phyloP scores from a whole-genome alignment of 2,797 vertebrate species.

The Aldrovandia affinis region DNA sequence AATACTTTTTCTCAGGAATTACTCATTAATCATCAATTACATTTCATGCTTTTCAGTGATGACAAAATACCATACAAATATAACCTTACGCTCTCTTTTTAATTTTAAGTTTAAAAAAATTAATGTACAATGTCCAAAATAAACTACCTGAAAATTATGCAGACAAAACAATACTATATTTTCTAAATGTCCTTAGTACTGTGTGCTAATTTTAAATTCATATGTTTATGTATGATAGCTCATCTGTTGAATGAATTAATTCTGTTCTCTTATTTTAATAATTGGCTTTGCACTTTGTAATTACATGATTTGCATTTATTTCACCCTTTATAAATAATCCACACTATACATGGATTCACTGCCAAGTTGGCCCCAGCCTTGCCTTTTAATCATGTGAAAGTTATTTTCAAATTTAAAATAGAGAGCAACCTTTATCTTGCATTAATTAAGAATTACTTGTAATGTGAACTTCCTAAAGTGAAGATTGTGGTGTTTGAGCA shows the following conservation, averaged over 20 bases:
- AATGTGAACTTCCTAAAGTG: not conserved
- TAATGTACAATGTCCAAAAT: too few relatives aligned
- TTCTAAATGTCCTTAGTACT: not conserved
- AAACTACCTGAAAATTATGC: too few relatives aligned
- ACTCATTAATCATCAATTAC: not conserved
- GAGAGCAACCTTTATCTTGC: not conserved
- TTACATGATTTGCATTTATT: slow-evolving; percentile 23
- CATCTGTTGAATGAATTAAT: slow-evolving; percentile 18
- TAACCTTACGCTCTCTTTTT: too few relatives aligned
- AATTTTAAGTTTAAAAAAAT: too few relatives aligned
- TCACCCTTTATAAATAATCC: slow-evolving; percentile 25
- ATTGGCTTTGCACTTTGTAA: slow-evolving; percentile 21
- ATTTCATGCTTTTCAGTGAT: not conserved
- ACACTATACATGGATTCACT: slow-evolving; percentile 27
- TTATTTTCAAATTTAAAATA: not conserved
- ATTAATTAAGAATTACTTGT: not conserved
- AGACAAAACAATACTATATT: too few relatives aligned
- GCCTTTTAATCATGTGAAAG: slow-evolving; percentile 53
- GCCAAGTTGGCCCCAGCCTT: slow-evolving; percentile 54
- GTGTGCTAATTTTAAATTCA: not conserved
- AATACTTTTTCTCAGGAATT: not conserved
- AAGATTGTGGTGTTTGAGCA: not conserved
- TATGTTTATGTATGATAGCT: slow-evolving; percentile 11
- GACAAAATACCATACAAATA: not conserved
- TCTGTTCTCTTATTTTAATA: slow-evolving; percentile 17